Percentiles rank a stretch among this genome's conserved stretches.
Conservation (phyloP, 2,888 invertebrate species). For the Morpho helenor region DNA sequence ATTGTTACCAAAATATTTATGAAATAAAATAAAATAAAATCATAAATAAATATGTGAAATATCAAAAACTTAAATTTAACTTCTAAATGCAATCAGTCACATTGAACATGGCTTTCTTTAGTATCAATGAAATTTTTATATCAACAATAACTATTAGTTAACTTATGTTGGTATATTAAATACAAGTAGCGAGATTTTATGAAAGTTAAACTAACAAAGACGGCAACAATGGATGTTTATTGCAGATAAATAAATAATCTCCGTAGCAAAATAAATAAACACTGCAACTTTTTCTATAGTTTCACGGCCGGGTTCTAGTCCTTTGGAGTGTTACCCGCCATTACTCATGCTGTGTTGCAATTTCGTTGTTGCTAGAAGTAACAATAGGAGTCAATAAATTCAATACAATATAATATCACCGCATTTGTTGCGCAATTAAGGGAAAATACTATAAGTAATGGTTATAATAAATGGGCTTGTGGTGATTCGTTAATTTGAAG, state of each 20-base stretch:
- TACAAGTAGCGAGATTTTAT: constrained; percentile 32
- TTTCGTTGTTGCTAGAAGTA: constrained; percentile 40
- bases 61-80: no score
- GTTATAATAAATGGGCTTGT: constrained; percentile 30
- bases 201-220: constrained; percentile 30
- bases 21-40: no score
- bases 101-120: no score
- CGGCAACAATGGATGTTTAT: constrained; percentile 23
- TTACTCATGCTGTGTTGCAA: constrained; percentile 34
- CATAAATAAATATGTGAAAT: no score
- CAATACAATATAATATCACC: constrained; percentile 60
- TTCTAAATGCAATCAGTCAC: no score
- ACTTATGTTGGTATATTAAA: constrained; percentile 1
- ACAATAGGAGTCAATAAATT: constrained; percentile 72
- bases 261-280: constrained; percentile 58
- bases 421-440: constrained; percentile 73
- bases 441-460: constrained; percentile 34
- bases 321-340: constrained; percentile 27
- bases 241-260: constrained; percentile 47
- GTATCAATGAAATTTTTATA: neutral
- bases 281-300: constrained; percentile 11
- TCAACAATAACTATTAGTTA: neutral
- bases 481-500: constrained; percentile 3
- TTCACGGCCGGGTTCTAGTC: no score
- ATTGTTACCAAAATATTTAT: no score